Conservation (phyloP, 1,140 invertebrate genomes). For the Ephestia elutella region DNA sequence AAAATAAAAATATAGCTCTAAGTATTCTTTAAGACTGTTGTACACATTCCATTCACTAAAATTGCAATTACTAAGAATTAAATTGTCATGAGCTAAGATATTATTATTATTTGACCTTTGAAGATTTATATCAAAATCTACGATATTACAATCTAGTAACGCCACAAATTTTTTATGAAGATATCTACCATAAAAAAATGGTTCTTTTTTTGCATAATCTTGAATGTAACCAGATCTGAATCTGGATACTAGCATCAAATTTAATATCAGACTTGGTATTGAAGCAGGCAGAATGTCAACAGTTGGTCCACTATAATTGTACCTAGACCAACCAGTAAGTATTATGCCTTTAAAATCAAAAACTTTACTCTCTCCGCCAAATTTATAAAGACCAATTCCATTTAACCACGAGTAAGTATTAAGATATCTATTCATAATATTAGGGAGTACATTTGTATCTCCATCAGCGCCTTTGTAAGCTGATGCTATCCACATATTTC, state of each 20-base stretch:
- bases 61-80: background rate
- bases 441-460: slow-evolving; percentile 81
- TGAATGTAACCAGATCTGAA: slow-evolving; percentile 18
- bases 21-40: slow-evolving; percentile 19
- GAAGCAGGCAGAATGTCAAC: slow-evolving; percentile 92
- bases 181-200: background rate
- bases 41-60: slow-evolving; percentile 14
- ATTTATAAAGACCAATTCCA: slow-evolving; percentile 41
- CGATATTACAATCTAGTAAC: background rate
- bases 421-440: slow-evolving; percentile 44
- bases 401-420: slow-evolving; percentile 60
- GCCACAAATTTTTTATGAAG: background rate
- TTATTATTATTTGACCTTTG: no score
- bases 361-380: slow-evolving; percentile 37
- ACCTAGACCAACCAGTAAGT: slow-evolving; percentile 87
- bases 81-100: background rate
- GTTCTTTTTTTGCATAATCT: background rate
- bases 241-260: slow-evolving; percentile 45
- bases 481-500: slow-evolving; percentile 89
- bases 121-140: background rate
- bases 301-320: slow-evolving; percentile 90
- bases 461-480: slow-evolving; percentile 94
- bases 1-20: slow-evolving; percentile 18
- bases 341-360: slow-evolving; percentile 72
- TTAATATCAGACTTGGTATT: slow-evolving; percentile 83